Percentiles rank a stretch among this genome's conserved stretches.
These are phyloP conservation scores for Procambarus clarkii DNA, from an alignment of 1,140 invertebrate genomes.

Conservation along the genomic window DNA sequence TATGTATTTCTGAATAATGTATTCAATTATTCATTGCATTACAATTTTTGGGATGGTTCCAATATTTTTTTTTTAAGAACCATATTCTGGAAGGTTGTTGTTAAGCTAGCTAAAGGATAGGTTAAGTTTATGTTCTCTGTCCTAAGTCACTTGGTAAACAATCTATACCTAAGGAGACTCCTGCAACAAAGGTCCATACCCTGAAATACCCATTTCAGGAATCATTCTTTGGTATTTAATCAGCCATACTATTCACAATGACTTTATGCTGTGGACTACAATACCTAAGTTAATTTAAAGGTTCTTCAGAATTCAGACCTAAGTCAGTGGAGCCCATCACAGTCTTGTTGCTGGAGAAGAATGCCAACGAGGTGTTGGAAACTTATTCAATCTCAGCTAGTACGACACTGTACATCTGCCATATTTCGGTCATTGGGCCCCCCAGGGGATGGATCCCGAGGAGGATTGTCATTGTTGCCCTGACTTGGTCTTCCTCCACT, in stretches of 20 bases:
- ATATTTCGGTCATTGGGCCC: constrained; percentile 27
- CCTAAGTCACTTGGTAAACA: constrained; percentile 30
- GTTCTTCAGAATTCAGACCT: constrained; percentile 48
- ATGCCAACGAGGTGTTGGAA: background rate
- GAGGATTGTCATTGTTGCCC: constrained; percentile 12
- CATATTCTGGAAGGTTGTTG: background rate
- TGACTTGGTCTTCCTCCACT: constrained; percentile 28
- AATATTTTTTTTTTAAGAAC: background rate
- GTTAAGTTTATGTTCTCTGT: background rate
- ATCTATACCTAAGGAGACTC: constrained; percentile 32
- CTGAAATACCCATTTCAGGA: constrained; percentile 39
- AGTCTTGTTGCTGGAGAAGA: constrained; percentile 33
- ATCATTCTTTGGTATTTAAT: constrained; percentile 45
- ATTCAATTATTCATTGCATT: background rate
- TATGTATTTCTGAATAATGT: background rate
- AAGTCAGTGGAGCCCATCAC: constrained; percentile 39
- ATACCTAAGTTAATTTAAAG: constrained; percentile 15
- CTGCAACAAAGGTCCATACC: constrained; percentile 31
- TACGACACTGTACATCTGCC: constrained; percentile 45
- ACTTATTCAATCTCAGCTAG: constrained; percentile 22
- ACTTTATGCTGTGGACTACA: constrained; percentile 7
- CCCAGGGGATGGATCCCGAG: constrained; percentile 29
- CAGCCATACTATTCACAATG: background rate
- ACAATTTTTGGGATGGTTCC: background rate
- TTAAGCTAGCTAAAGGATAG: background rate